These are phyloP conservation scores for Pseudomyrmex flavicornis DNA, from an alignment of 1,140 invertebrate species.

Conservation along the genomic window DNA sequence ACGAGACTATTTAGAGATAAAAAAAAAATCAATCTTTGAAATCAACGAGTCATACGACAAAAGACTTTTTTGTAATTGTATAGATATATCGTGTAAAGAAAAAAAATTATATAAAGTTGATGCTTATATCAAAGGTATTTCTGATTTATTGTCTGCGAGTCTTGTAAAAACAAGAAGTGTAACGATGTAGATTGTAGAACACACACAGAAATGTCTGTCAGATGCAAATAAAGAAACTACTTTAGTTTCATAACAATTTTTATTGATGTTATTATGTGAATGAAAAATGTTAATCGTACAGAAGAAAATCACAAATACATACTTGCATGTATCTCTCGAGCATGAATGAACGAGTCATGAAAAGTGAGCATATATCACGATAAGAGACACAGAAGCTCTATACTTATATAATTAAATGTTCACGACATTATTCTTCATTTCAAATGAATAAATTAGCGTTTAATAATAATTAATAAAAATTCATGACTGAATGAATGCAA, in stretches of 20 bases:
- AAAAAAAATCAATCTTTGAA: constrained; percentile 43
- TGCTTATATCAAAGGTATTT: constrained; percentile 58
- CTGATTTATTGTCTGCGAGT: constrained; percentile 56
- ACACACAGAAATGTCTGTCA: constrained; percentile 43
- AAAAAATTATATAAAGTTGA: constrained; percentile 74
- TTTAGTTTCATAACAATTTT: constrained; percentile 78
- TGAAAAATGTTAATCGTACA: constrained; percentile 73
- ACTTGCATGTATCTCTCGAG: neutral
- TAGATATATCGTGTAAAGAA: constrained; percentile 69
- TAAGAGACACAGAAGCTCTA: neutral
- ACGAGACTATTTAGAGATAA: constrained; percentile 53
- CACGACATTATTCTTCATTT: constrained; percentile 2
- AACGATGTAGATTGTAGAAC: constrained; percentile 49
- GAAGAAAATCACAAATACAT: constrained; percentile 63
- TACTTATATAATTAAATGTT: neutral
- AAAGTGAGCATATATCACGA: constrained; percentile 10
- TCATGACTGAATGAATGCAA: neutral
- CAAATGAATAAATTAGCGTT: constrained; percentile 5
- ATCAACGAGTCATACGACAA: constrained; percentile 53
- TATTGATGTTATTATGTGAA: constrained; percentile 76
- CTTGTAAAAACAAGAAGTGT: constrained; percentile 59
- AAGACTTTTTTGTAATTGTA: constrained; percentile 76
- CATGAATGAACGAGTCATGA: constrained; percentile 51
- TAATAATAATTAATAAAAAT: neutral
- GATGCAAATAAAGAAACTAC: constrained; percentile 60